Conservation (phyloP, 2,888 invertebrate species). For the Taenaris catops region DNA sequence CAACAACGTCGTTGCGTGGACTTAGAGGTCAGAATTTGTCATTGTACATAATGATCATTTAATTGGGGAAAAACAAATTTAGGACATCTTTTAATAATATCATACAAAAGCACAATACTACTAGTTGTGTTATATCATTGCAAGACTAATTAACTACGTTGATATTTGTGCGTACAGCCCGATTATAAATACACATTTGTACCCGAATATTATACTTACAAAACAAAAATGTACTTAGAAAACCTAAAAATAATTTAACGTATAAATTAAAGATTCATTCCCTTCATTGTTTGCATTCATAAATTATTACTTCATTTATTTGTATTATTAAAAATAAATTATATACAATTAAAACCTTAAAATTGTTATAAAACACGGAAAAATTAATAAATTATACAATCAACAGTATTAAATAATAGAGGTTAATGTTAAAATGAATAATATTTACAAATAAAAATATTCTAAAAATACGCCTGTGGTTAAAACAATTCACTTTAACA, state of each 20-base stretch:
- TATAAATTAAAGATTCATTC: conserved; percentile 48
- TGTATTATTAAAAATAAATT: conserved; percentile 34
- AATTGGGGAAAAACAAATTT: too few relatives aligned
- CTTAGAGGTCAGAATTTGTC: too few relatives aligned
- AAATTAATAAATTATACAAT: conserved; percentile 15
- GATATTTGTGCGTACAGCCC: conserved; percentile 31
- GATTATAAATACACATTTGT: conserved; percentile 2
- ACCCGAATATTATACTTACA: too few relatives aligned
- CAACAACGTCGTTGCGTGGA: too few relatives aligned
- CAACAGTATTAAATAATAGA: conserved; percentile 24
- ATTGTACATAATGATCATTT: too few relatives aligned
- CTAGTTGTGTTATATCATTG: not conserved
- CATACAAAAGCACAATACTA: not conserved
- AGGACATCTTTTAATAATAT: not conserved
- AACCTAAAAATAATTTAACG: conserved; percentile 34
- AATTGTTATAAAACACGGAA: conserved; percentile 17
- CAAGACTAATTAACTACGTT: too few relatives aligned
- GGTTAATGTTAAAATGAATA: conserved; percentile 14
- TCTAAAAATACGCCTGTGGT: conserved; percentile 14
- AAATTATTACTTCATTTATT: conserved; percentile 23
- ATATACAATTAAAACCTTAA: conserved; percentile 22
- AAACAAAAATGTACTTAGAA: conserved; percentile 4
- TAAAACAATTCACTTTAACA: conserved; percentile 8
- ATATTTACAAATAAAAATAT: conserved; percentile 26
- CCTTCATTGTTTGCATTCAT: conserved; percentile 42